A percentile compares a stretch with the other conserved stretches of the same genome.
Evolutionary conservation across 2,888 invertebrate genomes (phyloP).

Genomic region (Polyommatus icarus): DNA sequence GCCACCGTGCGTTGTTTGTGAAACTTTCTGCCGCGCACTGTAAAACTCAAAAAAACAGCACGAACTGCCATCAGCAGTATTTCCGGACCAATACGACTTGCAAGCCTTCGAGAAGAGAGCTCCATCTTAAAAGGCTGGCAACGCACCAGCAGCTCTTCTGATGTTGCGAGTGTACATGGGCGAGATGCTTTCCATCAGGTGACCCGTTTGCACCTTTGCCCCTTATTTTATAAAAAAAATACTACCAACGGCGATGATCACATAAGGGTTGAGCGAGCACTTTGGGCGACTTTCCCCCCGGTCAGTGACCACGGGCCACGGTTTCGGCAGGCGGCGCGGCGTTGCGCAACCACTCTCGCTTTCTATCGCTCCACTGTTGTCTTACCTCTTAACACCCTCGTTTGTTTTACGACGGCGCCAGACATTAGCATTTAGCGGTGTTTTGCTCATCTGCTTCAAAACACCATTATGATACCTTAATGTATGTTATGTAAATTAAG

Average conservation of each 20-base stretch:
- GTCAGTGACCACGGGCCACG: conserved; percentile 64
- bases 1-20: too few relatives aligned
- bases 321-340: conserved; percentile 57
- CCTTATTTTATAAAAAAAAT: too few relatives aligned
- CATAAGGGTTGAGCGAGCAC: neutral
- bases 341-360: conserved; percentile 73
- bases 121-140: too few relatives aligned
- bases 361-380: conserved; percentile 51
- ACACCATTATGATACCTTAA: neutral
- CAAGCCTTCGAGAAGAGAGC: too few relatives aligned
- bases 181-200: too few relatives aligned
- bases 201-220: too few relatives aligned
- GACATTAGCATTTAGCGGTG: neutral
- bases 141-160: too few relatives aligned
- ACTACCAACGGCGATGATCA: neutral
- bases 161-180: too few relatives aligned
- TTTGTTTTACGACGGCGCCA: neutral
- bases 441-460: neutral
- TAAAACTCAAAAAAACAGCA: too few relatives aligned
- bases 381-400: neutral
- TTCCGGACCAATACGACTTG: too few relatives aligned
- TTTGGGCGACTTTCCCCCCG: conserved; percentile 60
- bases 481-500: neutral
- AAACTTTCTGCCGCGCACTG: too few relatives aligned
- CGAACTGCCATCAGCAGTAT: too few relatives aligned